Evolutionary conservation across 2,113 vertebrate genomes (phyloP).

Genomic region (Castor canadensis): DNA sequence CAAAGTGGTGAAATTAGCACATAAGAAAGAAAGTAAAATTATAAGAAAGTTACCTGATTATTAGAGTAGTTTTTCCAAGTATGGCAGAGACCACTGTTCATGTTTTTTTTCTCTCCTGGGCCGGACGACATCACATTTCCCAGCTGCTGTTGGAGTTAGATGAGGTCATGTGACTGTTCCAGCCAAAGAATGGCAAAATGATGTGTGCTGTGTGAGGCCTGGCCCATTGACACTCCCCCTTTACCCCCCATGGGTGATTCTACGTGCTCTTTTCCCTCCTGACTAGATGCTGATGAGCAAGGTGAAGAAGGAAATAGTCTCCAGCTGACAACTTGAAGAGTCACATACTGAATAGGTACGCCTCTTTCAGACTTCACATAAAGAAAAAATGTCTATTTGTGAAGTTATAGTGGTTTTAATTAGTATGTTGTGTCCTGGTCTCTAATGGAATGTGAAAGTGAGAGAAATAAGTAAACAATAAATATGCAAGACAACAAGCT

Average conservation of each 20-base stretch:
- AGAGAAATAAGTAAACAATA: neutral
- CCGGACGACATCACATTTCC: neutral
- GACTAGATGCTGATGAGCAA: neutral
- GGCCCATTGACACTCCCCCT: neutral
- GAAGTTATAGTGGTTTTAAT: neutral
- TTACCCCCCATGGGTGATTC: too few relatives aligned
- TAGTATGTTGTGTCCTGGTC: neutral
- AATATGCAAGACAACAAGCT: neutral
- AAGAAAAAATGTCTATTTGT: conserved; percentile 3
- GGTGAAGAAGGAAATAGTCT: neutral
- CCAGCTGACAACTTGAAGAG: neutral
- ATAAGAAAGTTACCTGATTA: neutral
- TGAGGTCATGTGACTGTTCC: neutral
- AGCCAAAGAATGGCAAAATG: neutral
- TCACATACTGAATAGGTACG: neutral
- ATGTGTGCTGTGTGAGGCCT: too few relatives aligned
- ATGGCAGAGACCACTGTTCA: neutral
- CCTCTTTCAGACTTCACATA: neutral
- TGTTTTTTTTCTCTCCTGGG: too few relatives aligned
- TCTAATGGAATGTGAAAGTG: neutral
- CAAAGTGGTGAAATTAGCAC: neutral
- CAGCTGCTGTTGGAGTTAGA: neutral
- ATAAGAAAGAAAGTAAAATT: neutral
- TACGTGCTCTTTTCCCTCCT: neutral
- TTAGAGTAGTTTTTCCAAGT: neutral